Base-by-base conservation (phyloP, 2,113 vertebrate species). In the Narcine bancroftii region DNA sequence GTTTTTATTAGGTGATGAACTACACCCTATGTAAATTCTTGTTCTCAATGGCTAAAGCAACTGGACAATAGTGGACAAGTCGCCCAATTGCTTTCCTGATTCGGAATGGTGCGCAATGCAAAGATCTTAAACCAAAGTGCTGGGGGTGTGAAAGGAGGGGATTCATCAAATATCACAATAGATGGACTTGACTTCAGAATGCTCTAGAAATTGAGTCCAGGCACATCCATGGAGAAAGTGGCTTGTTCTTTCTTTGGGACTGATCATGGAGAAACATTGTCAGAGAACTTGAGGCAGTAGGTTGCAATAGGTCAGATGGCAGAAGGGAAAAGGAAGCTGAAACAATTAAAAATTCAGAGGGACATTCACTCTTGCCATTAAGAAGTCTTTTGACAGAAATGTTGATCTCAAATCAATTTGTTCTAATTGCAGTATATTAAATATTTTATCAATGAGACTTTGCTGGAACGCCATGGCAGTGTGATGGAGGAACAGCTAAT, bases 381-480 rank as follows among this genome's bases (percentile, higher is more conserved):
- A 13, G 17, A 36, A 0, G 53, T n/a, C 29, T 75, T 53, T 29
- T 73, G n/a, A n/a, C n/a, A 87, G 13, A 60, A 39, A 69, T 29
- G 71, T 45, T 69, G 36, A 63, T 69, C 36, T 91, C 60, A 71
- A 69, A 24, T 29, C 24, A 21, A 45, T 24, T 26, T 26, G 69
- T 45, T 93, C 83, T 92, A 77, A 92, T 92, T 93, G 3, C 94
- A 98, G 98, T 96, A 96, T 72, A 97, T 99, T 93, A 97, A 98
- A 94, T 93, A 56, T 0, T 99, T 99, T 94, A 94, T 97, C 93
- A 98, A 98, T 56, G 94, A 96, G 39, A 97, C 98, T 0, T 97
- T 97, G 95, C 81, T 92, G 94, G 95, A 95, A 36, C 95, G 96
- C 7, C 96, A 95, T 10, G 97, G 96, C 0, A 6, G 93, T 33